Conservation (phyloP, 2,113 vertebrate species). For the Nycticorax nycticorax region DNA sequence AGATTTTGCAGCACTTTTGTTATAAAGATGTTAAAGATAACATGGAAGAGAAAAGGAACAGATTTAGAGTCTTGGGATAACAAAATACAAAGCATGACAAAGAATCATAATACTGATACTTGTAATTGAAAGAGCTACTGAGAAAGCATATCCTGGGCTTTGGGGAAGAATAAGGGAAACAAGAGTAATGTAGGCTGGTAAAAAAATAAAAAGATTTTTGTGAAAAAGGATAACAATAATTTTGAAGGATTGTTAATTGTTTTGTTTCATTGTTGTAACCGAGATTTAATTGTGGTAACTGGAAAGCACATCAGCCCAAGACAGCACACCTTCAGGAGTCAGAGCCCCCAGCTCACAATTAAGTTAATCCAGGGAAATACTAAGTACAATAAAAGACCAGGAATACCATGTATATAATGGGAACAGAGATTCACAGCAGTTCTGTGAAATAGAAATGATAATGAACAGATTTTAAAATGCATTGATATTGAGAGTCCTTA, state of each 20-base stretch:
- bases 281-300: not conserved
- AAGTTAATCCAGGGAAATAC: not conserved
- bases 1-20: constrained; percentile 43
- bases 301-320: not conserved
- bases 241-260: not conserved
- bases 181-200: not conserved
- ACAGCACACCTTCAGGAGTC: not conserved
- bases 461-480: not conserved
- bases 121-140: constrained; percentile 6
- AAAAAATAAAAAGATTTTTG: not conserved
- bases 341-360: not conserved
- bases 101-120: not conserved
- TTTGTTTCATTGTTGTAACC: not conserved
- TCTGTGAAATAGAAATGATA: not conserved
- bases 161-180: not conserved
- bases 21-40: constrained; percentile 59
- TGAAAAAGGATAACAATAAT: not conserved
- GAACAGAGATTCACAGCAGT: not conserved
- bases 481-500: not conserved
- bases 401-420: not conserved
- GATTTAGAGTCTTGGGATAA: constrained; percentile 25
- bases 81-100: constrained; percentile 10
- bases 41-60: not conserved
- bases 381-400: not conserved
- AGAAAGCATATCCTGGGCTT: not conserved